Percentiles rank a stretch among this genome's conserved stretches.
Evolutionary conservation across 2,888 invertebrate species (phyloP).

Genomic region (Drosophila conformis): DNA sequence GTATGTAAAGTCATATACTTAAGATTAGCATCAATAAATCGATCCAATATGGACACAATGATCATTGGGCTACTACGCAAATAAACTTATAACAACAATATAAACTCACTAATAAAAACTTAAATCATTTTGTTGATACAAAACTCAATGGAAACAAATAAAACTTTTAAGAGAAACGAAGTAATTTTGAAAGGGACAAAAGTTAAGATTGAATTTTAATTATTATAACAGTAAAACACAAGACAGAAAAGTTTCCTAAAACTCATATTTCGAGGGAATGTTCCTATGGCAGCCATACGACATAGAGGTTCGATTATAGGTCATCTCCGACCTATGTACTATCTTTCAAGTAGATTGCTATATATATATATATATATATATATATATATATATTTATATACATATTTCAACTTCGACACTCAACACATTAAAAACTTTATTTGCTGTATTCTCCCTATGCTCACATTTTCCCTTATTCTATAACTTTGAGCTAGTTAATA

Average conservation of each 20-base stretch:
- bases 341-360: background rate
- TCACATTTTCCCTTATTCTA: background rate
- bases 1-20: background rate
- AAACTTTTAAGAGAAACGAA: background rate
- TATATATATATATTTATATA: too few relatives aligned
- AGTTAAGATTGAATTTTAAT: too few relatives aligned
- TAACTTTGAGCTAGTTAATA: background rate
- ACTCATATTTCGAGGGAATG: too few relatives aligned
- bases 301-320: background rate
- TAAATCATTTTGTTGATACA: background rate
- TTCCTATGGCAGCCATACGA: background rate
- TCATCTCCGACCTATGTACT: background rate
- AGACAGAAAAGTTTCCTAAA: too few relatives aligned
- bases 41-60: background rate
- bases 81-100: background rate
- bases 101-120: background rate
- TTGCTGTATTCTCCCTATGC: background rate
- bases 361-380: too few relatives aligned
- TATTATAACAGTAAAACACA: too few relatives aligned
- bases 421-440: background rate
- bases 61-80: background rate
- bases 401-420: background rate
- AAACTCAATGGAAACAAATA: background rate
- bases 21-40: background rate
- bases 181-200: too few relatives aligned